Evolutionary conservation across 2,888 invertebrate species (phyloP).

Genomic region (Stegophylla sp.): DNA sequence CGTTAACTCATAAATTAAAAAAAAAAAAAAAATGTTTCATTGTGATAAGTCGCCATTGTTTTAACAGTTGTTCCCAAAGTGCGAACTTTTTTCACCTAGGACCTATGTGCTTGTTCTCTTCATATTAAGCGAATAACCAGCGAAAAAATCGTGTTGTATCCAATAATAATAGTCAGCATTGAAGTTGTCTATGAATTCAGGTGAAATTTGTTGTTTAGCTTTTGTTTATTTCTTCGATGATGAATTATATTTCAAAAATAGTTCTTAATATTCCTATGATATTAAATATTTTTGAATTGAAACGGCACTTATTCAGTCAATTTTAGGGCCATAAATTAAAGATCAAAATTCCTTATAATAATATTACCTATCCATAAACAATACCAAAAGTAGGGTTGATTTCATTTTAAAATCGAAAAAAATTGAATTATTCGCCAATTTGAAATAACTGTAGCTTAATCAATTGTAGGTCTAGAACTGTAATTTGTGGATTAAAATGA

Average conservation of each 20-base stretch:
- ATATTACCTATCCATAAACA: too few relatives aligned
- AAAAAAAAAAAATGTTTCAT: conserved; percentile 5
- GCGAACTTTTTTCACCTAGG: not conserved
- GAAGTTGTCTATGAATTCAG: conserved; percentile 27
- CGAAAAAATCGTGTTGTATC: not conserved
- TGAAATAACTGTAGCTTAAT: too few relatives aligned
- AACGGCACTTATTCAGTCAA: too few relatives aligned
- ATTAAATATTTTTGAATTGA: too few relatives aligned
- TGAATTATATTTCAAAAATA: conserved; percentile 26
- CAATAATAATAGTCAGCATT: conserved; percentile 19
- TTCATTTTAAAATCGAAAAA: too few relatives aligned
- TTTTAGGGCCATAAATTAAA: too few relatives aligned
- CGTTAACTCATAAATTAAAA: conserved; percentile 18
- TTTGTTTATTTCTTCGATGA: conserved; percentile 19
- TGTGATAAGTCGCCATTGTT: conserved; percentile 12
- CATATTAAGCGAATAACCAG: not conserved
- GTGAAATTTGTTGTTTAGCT: conserved; percentile 13
- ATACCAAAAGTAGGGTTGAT: too few relatives aligned
- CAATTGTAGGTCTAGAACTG: too few relatives aligned
- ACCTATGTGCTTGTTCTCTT: not conserved
- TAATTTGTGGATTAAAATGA: too few relatives aligned
- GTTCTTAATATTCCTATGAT: not conserved
- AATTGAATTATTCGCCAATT: too few relatives aligned
- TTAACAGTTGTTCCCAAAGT: conserved; percentile 36
- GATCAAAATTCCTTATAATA: too few relatives aligned